phyloP scores from a whole-genome alignment of 1,140 invertebrate genomes.

The Trichonephila clavipes region DNA sequence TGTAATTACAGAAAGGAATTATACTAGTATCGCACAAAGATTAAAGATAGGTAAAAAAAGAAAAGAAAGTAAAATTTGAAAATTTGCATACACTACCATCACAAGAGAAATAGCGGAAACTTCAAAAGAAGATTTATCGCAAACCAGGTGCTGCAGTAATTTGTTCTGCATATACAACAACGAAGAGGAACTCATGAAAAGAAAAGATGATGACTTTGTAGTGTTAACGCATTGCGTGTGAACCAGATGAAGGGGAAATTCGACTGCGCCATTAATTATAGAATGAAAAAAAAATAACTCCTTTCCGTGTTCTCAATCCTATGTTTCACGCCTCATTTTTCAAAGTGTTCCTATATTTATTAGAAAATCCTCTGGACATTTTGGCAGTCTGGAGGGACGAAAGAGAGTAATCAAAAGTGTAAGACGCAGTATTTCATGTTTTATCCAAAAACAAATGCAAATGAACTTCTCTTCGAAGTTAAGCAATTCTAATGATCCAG shows the following conservation, averaged over 20 bases:
- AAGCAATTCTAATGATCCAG: slow-evolving; percentile 46
- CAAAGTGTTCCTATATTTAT: slow-evolving; percentile 48
- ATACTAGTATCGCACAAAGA: neutral
- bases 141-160: slow-evolving; percentile 38
- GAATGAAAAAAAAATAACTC: slow-evolving; percentile 5
- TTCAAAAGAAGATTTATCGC: slow-evolving; percentile 61
- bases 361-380: slow-evolving; percentile 55
- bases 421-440: slow-evolving; percentile 43
- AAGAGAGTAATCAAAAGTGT: slow-evolving; percentile 42
- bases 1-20: slow-evolving; percentile 27
- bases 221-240: slow-evolving; percentile 60
- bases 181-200: neutral
- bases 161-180: slow-evolving; percentile 41
- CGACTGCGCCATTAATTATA: slow-evolving; percentile 50
- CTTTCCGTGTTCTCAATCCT: slow-evolving; percentile 28
- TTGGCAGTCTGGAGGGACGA: slow-evolving; percentile 29
- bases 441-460: slow-evolving; percentile 36
- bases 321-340: slow-evolving; percentile 55
- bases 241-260: slow-evolving; percentile 32
- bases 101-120: slow-evolving; percentile 27
- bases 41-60: neutral
- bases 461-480: slow-evolving; percentile 5
- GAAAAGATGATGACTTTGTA: slow-evolving; percentile 61
- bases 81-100: neutral
- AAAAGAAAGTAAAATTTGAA: neutral